These are phyloP conservation scores for Hecatera dysodea DNA, from an alignment of 2,888 invertebrate species.

Conservation along the genomic window DNA sequence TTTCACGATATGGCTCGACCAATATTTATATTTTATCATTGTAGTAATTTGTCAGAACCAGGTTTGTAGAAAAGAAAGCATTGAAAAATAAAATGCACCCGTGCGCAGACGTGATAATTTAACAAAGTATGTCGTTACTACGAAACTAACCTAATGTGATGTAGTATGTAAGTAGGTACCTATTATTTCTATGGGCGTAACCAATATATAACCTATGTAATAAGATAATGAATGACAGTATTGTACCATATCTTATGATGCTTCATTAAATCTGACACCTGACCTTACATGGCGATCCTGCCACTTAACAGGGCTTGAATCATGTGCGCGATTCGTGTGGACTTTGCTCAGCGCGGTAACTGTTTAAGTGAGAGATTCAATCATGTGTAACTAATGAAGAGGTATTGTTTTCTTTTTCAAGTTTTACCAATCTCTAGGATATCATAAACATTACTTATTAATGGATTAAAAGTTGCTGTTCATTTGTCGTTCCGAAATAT, in stretches of 20 bases:
- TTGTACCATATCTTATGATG: not conserved
- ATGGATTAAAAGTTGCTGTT: not conserved
- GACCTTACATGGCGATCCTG: not conserved
- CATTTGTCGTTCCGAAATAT: not conserved
- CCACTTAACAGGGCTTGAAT: too few relatives aligned
- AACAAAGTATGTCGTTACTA: not conserved
- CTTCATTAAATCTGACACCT: not conserved
- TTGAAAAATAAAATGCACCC: too few relatives aligned
- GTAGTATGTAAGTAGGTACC: not conserved
- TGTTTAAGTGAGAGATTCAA: too few relatives aligned
- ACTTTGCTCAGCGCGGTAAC: not conserved
- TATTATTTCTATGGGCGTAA: not conserved
- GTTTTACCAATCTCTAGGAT: not conserved
- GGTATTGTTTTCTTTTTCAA: too few relatives aligned
- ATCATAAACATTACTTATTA: not conserved
- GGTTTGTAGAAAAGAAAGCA: too few relatives aligned
- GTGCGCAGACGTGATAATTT: too few relatives aligned
- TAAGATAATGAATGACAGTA: not conserved
- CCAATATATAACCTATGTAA: not conserved
- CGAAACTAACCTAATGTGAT: not conserved
- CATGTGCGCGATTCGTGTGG: slow-evolving; percentile 7
- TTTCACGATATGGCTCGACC: too few relatives aligned
- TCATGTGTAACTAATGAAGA: too few relatives aligned
- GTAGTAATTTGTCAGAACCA: too few relatives aligned
- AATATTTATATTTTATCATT: too few relatives aligned